phyloP scores from a whole-genome alignment of 1,140 invertebrate genomes.

The Pseudomyrmex flavicornis region DNA sequence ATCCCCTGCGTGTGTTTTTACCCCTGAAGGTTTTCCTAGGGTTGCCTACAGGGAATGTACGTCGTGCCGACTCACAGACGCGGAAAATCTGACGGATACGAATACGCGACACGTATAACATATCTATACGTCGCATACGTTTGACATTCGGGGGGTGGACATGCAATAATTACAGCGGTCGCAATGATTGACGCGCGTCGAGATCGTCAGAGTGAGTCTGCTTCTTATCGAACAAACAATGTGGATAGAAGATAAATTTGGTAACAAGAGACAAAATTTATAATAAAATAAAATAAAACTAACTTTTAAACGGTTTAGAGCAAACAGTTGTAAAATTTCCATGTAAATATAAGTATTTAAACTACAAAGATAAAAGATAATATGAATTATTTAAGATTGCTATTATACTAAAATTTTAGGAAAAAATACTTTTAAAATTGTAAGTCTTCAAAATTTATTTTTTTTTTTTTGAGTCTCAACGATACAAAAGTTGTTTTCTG shows the following conservation, averaged over 20 bases:
- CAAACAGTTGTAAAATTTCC: too few relatives aligned
- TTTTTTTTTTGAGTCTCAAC: too few relatives aligned
- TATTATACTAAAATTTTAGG: too few relatives aligned
- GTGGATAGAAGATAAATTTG: not conserved
- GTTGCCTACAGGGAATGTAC: constrained; percentile 13
- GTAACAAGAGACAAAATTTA: not conserved
- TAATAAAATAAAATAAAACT: not conserved
- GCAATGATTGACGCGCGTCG: constrained; percentile 67
- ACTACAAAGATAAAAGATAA: not conserved
- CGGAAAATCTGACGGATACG: constrained; percentile 75
- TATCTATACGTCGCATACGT: constrained; percentile 44
- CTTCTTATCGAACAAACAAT: constrained; percentile 69
- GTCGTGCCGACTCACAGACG: constrained; percentile 53
- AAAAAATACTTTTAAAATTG: too few relatives aligned
- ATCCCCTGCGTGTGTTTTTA: constrained; percentile 43
- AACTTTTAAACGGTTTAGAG: too few relatives aligned
- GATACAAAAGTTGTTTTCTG: too few relatives aligned
- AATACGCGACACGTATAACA: constrained; percentile 55
- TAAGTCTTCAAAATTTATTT: too few relatives aligned
- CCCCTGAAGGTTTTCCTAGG: constrained; percentile 29
- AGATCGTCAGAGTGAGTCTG: constrained; percentile 36
- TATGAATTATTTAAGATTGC: too few relatives aligned
- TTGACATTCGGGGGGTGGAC: not conserved
- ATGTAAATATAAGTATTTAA: constrained; percentile 13
- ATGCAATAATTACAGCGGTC: constrained; percentile 70